Evolutionary conservation across 1,140 invertebrate species (phyloP).

Genomic region (Anagrus nilaparvatae): DNA sequence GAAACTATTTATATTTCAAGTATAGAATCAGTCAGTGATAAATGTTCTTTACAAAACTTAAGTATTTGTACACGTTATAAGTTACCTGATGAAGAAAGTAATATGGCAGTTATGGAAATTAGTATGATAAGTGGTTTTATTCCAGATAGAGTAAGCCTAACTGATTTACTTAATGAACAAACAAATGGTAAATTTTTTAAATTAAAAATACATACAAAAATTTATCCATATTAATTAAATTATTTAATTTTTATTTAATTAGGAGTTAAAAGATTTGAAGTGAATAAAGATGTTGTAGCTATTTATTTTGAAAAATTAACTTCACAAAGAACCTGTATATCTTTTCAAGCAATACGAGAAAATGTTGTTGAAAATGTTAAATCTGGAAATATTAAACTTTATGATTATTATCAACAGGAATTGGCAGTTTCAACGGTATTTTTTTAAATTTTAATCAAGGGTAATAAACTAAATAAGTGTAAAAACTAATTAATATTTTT

Average conservation of each 20-base stretch:
- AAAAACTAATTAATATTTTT: conserved; percentile 2
- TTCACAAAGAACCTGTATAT: conserved; percentile 39
- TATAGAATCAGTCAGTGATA: conserved; percentile 26
- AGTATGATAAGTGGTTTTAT: conserved; percentile 55
- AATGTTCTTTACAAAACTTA: conserved; percentile 34
- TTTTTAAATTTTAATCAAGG: too few relatives aligned
- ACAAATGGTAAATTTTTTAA: conserved; percentile 37
- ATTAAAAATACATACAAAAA: not conserved
- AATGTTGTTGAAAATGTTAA: conserved; percentile 40
- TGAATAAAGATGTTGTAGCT: conserved; percentile 35
- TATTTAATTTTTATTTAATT: conserved; percentile 15
- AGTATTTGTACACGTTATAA: conserved; percentile 38
- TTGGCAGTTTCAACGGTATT: conserved; percentile 32
- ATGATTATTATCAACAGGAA: conserved; percentile 62
- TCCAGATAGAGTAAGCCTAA: conserved; percentile 43
- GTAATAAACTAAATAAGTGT: not conserved
- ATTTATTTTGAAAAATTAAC: conserved; percentile 44
- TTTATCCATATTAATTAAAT: not conserved
- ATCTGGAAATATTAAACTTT: conserved; percentile 52
- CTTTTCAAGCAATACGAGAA: conserved; percentile 39
- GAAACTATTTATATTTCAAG: conserved; percentile 23
- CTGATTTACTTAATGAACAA: conserved; percentile 36
- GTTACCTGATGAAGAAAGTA: conserved; percentile 39
- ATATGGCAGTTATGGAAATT: conserved; percentile 57
- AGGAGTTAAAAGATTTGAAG: conserved; percentile 48